These are phyloP conservation scores for Drosophila sp. DNA, from an alignment of 1,140 invertebrate species.

Conservation along the genomic window DNA sequence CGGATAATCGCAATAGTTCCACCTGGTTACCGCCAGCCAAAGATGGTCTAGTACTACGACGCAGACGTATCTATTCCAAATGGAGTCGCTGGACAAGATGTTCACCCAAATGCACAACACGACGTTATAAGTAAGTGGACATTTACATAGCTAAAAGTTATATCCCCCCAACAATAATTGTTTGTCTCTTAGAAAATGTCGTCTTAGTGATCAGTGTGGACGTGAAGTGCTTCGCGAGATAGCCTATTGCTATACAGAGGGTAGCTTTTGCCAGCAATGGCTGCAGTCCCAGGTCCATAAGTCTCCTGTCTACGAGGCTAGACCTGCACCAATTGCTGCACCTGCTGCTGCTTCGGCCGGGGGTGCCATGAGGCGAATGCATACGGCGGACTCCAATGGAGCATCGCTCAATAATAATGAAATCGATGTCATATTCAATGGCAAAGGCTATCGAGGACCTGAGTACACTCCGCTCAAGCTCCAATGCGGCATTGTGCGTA, in stretches of 20 bases:
- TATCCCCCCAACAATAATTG: background rate
- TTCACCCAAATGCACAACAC: constrained; percentile 82
- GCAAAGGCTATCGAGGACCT: constrained; percentile 72
- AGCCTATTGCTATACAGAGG: constrained; percentile 92
- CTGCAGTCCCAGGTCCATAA: constrained; percentile 84
- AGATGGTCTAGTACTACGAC: constrained; percentile 51
- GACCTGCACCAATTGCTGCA: constrained; percentile 33
- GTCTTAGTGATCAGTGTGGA: constrained; percentile 88
- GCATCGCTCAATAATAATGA: constrained; percentile 53
- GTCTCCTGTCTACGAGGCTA: constrained; percentile 58
- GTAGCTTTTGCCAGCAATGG: constrained; percentile 90
- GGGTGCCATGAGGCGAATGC: constrained; percentile 56
- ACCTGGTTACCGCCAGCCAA: constrained; percentile 37
- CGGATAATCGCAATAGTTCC: constrained; percentile 37
- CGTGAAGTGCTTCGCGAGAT: constrained; percentile 90
- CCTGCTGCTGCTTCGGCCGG: constrained; percentile 1
- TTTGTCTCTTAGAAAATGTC: constrained; percentile 87
- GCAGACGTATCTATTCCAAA: constrained; percentile 73
- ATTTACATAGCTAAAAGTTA: background rate
- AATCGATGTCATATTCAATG: constrained; percentile 71
- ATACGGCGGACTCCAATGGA: constrained; percentile 18
- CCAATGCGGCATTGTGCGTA: constrained; percentile 68
- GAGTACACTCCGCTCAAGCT: constrained; percentile 76
- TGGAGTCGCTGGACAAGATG: constrained; percentile 84
- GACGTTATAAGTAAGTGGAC: constrained; percentile 78